Evolutionary conservation across 1,140 invertebrate genomes (phyloP).

Genomic region (Mycetomoellerius zeteki): DNA sequence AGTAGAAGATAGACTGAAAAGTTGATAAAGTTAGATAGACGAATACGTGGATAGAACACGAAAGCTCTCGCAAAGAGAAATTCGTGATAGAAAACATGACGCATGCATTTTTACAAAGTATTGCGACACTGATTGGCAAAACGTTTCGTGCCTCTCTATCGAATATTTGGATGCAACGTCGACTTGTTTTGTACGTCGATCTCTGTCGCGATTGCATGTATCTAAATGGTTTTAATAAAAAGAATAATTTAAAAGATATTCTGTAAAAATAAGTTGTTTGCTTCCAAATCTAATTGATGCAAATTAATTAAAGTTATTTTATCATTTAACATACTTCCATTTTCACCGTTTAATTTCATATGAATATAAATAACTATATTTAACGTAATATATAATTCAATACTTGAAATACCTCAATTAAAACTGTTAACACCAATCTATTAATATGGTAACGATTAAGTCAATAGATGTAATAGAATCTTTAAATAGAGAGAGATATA

Average conservation of each 20-base stretch:
- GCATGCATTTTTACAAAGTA: slow-evolving; percentile 48
- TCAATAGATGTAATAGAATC: not conserved
- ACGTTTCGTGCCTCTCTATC: slow-evolving; percentile 18
- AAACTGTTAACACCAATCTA: not conserved
- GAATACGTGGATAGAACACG: slow-evolving; percentile 18
- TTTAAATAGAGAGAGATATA: not conserved
- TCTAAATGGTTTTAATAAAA: slow-evolving; percentile 7
- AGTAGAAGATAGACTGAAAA: slow-evolving; percentile 2
- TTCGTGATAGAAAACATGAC: slow-evolving; percentile 44
- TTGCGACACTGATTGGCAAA: slow-evolving; percentile 47
- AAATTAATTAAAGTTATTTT: slow-evolving; percentile 3
- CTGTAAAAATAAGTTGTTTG: not conserved
- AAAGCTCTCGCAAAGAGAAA: slow-evolving; percentile 36
- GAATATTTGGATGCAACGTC: slow-evolving; percentile 13
- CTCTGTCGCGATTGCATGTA: not conserved
- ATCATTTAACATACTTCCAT: not conserved
- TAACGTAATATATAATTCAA: slow-evolving; percentile 4
- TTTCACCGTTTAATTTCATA: not conserved
- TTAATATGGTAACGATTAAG: not conserved
- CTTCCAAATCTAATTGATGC: not conserved
- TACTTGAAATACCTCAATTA: slow-evolving; percentile 2
- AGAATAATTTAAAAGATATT: not conserved
- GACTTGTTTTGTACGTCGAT: slow-evolving; percentile 18
- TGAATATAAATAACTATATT: not conserved
- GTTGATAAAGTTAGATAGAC: slow-evolving; percentile 18